Evolutionary conservation across 2,888 invertebrate genomes (phyloP).

Genomic region (Plagodis pulveraria): DNA sequence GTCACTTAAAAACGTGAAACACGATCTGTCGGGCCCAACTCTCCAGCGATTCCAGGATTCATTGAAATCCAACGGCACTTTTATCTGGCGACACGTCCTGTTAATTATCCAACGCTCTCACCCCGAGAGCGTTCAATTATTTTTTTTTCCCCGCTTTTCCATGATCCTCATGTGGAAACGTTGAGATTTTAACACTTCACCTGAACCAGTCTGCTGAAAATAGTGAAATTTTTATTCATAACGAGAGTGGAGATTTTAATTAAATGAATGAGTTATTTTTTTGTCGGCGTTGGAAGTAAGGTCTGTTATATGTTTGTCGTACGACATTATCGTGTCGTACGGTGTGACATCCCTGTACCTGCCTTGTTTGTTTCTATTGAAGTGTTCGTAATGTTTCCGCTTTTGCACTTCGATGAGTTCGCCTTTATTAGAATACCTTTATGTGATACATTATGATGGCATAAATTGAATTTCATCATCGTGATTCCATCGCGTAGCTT

Average conservation of each 20-base stretch:
- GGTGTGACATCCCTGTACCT: conserved; percentile 38
- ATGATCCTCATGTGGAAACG: conserved; percentile 79
- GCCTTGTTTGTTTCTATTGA: conserved; percentile 49
- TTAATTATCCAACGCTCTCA: conserved; percentile 82
- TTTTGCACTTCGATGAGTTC: conserved; percentile 47
- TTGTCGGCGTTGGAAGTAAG: conserved; percentile 45
- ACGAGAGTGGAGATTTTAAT: conserved; percentile 72
- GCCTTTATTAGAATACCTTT: conserved; percentile 52
- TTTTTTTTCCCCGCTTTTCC: conserved; percentile 75
- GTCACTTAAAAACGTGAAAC: conserved; percentile 70
- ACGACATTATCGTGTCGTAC: conserved; percentile 46
- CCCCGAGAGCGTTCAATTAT: conserved; percentile 79
- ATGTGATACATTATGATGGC: conserved; percentile 31
- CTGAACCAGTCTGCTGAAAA: conserved; percentile 76
- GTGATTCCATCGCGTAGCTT: conserved; percentile 12
- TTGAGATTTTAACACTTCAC: conserved; percentile 84
- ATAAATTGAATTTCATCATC: conserved; percentile 35
- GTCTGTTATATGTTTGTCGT: conserved; percentile 43
- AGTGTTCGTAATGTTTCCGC: conserved; percentile 55
- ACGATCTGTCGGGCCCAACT: conserved; percentile 54
- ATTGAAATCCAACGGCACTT: conserved; percentile 78
- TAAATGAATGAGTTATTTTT: conserved; percentile 73
- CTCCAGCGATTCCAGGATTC: conserved; percentile 65
- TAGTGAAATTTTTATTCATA: conserved; percentile 70
- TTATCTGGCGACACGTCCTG: conserved; percentile 82